Base-by-base conservation (phyloP, 2,888 invertebrate species). In the Acanthococcus lagerstroemiae region DNA sequence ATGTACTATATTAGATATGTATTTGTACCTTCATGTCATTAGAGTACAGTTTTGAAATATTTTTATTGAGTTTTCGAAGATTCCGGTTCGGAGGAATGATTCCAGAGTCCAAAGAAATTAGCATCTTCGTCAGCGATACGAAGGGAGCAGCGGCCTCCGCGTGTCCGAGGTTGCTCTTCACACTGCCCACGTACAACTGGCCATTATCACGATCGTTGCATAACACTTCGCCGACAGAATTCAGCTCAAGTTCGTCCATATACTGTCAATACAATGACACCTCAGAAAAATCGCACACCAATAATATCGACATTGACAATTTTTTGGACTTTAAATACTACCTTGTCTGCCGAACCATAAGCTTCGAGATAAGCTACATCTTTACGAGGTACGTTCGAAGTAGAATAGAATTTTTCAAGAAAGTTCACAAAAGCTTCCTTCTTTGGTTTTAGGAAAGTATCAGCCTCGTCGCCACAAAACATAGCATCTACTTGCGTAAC, bases 151-250 rank as follows among this genome's bases (percentile, higher is more conserved):
- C 88, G 0, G 95, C 91, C 78, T 97, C 97, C 3, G 95, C 87
- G 76, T 97, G 97, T 2, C 97, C 97, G 92, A 96, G 94, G 78
- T 97, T 97, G 25, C 95, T 94, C 77, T 99, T 97, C 0, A 95
- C 90, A 0, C 95, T 95, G 21, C 97, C 97, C 73, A 97, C 85
- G 48, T 94, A 77, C 58, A 99, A 80, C 7, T 95, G 93, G 27
- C 78, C 78, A 1, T 27, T 67, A 68, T 81, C 79, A 56, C 93
- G 83, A 69, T 84, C 85, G 74, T 85, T 84, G 78, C 94, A 94
- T 79, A 95, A 93, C 68, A 91, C 82, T 69, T 93, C 90, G 0
- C 89, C 87, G 70, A 97, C 91, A 0, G 94, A 88, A 76, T 95
- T 94, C 1, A 95, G 85, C 79, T 97, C 97, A 75, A 95, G 66